These are phyloP conservation scores for Ferrisia virgata DNA, from an alignment of 2,888 invertebrate species.

Conservation along the genomic window DNA sequence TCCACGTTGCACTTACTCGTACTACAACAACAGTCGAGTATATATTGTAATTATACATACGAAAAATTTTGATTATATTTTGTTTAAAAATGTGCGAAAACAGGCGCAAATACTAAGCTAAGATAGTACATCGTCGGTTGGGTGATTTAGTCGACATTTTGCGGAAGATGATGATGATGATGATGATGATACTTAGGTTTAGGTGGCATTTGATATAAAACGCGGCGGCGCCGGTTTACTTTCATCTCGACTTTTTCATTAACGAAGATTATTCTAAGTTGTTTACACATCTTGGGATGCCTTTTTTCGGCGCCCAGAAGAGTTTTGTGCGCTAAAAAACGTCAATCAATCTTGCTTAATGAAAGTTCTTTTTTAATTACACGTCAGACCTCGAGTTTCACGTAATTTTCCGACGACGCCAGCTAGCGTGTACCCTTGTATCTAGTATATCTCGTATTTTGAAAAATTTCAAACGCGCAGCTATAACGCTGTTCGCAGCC, in stretches of 20 bases:
- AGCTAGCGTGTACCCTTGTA: not conserved
- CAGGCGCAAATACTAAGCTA: not conserved
- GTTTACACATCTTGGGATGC: constrained; percentile 2
- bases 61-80: not conserved
- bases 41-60: not conserved
- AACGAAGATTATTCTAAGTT: constrained; percentile 18
- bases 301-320: not conserved
- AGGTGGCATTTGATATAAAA: not conserved
- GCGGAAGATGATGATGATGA: not conserved
- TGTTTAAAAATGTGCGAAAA: not conserved
- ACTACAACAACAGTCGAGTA: no score
- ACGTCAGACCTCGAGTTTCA: constrained; percentile 10
- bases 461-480: not conserved
- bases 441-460: not conserved
- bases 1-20: not conserved
- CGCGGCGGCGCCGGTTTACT: not conserved
- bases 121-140: not conserved
- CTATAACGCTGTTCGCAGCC: not conserved
- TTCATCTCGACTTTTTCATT: constrained; percentile 17
- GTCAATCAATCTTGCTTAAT: constrained; percentile 26
- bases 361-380: constrained; percentile 27
- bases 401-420: not conserved
- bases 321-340: not conserved
- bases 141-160: not conserved
- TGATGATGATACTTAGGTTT: not conserved